A percentile compares a stretch with the other conserved stretches of the same genome.
Conservation (phyloP, 2,797 vertebrate genomes). For the Austrolebias charrua region DNA sequence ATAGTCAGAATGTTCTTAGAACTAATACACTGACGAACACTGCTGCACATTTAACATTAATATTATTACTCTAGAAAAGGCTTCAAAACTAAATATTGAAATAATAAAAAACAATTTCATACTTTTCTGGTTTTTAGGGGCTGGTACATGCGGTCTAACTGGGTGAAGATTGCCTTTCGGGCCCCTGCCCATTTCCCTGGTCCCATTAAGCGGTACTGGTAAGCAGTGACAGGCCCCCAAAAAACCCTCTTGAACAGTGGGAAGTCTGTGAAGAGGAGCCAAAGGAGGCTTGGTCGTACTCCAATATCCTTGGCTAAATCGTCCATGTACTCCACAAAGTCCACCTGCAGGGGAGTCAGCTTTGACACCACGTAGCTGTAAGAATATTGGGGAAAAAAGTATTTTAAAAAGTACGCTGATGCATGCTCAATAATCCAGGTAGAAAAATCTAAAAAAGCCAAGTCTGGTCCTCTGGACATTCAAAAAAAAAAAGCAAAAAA, state of each 20-base stretch:
- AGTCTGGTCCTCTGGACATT: no score
- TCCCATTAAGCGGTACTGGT: conserved; percentile 84
- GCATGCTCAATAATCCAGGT: no score
- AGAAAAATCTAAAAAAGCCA: no score
- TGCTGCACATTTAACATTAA: not conserved
- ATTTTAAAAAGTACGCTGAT: no score
- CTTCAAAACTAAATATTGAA: not conserved
- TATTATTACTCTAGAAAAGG: not conserved
- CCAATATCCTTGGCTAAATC: conserved; percentile 79
- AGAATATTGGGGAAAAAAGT: conserved; percentile 16
- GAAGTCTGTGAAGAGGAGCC: conserved; percentile 82
- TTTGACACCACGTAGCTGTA: conserved; percentile 81
- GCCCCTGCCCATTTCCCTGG: conserved; percentile 81
- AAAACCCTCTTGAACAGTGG: conserved; percentile 73
- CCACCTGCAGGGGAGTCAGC: conserved; percentile 82
- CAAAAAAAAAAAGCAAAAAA: no score
- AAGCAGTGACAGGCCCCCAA: conserved; percentile 82
- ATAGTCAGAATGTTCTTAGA: no score
- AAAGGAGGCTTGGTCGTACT: conserved; percentile 71
- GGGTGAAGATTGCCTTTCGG: conserved; percentile 79
- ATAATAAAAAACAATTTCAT: not conserved
- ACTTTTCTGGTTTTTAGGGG: conserved; percentile 79
- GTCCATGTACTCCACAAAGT: conserved; percentile 85
- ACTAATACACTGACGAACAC: not conserved
- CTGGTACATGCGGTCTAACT: conserved; percentile 76